Conservation (phyloP, 1,140 invertebrate species). For the Eupeodes corollae region DNA sequence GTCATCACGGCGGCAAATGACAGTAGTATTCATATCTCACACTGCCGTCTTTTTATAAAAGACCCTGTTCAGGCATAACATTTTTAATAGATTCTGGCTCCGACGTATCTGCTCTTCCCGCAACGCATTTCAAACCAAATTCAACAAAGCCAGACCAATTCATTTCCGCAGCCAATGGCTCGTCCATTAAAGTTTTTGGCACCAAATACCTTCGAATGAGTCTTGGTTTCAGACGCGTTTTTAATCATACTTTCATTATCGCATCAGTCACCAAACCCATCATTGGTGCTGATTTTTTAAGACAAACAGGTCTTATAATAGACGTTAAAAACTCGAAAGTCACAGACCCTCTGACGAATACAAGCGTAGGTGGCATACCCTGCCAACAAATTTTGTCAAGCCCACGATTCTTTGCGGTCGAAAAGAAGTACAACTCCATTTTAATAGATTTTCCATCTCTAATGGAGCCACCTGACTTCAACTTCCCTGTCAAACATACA, state of each 20-base stretch:
- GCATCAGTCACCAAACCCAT: conserved; percentile 31
- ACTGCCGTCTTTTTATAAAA: no score
- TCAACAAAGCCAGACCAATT: no score
- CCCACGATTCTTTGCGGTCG: background rate
- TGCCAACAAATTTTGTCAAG: background rate
- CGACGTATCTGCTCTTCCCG: no score
- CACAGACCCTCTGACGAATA: conserved; percentile 17
- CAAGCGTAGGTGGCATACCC: background rate
- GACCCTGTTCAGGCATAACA: no score
- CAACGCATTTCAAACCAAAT: no score
- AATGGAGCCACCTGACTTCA: conserved; percentile 11
- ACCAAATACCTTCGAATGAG: conserved; percentile 22
- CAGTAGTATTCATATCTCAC: no score
- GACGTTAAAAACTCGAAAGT: conserved; percentile 20
- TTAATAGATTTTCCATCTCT: conserved; percentile 18
- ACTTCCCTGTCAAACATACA: background rate
- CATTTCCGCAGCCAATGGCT: no score
- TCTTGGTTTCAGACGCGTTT: conserved; percentile 21
- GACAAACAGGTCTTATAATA: conserved; percentile 21
- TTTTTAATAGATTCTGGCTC: no score
- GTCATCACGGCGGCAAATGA: no score
- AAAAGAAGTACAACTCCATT: conserved; percentile 7
- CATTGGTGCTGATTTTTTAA: conserved; percentile 35
- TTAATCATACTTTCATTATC: conserved; percentile 36
- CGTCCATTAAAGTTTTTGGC: conserved; percentile 32